A percentile compares a stretch with the other conserved stretches of the same genome.
phyloP scores from a whole-genome alignment of 2,888 invertebrate genomes.

The Leucozona laternaria region DNA sequence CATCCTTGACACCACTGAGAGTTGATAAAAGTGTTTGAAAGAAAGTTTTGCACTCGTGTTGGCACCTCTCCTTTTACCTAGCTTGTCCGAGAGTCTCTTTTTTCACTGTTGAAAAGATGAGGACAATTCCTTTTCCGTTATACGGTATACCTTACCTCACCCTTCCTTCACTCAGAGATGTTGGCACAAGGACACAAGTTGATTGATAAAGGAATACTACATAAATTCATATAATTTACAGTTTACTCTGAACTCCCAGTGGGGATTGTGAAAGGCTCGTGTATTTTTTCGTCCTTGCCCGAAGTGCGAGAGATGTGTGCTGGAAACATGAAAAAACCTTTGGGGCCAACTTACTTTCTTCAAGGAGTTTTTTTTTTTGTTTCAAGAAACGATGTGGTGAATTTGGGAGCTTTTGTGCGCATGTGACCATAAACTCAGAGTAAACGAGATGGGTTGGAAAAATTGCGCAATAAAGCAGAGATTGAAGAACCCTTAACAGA shows the following conservation, averaged over 20 bases:
- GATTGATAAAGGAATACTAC: constrained; percentile 74
- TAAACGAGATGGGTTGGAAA: background rate
- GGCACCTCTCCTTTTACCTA: constrained; percentile 54
- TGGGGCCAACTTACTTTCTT: constrained; percentile 15
- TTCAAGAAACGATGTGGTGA: constrained; percentile 2
- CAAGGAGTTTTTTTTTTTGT: background rate
- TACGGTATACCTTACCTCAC: background rate
- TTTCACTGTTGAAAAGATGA: constrained; percentile 31
- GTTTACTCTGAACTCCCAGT: constrained; percentile 47
- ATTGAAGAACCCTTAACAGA: background rate
- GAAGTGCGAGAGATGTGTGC: constrained; percentile 8
- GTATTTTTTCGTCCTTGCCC: constrained; percentile 17
- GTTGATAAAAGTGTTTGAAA: constrained; percentile 74
- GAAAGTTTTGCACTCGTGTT: constrained; percentile 73
- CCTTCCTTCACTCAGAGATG: background rate
- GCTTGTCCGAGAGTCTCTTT: constrained; percentile 40
- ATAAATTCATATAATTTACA: constrained; percentile 75
- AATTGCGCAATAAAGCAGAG: background rate
- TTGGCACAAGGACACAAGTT: constrained; percentile 56
- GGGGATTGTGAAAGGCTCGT: constrained; percentile 15
- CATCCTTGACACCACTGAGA: constrained; percentile 71
- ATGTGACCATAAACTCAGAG: constrained; percentile 22
- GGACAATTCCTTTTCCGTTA: constrained; percentile 4
- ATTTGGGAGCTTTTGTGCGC: background rate
- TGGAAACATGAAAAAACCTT: background rate